Evolutionary conservation across 2,113 vertebrate species (phyloP), one percentile per base, ranked within the genome.

Genomic region (Psittacula cyanocephala): DNA sequence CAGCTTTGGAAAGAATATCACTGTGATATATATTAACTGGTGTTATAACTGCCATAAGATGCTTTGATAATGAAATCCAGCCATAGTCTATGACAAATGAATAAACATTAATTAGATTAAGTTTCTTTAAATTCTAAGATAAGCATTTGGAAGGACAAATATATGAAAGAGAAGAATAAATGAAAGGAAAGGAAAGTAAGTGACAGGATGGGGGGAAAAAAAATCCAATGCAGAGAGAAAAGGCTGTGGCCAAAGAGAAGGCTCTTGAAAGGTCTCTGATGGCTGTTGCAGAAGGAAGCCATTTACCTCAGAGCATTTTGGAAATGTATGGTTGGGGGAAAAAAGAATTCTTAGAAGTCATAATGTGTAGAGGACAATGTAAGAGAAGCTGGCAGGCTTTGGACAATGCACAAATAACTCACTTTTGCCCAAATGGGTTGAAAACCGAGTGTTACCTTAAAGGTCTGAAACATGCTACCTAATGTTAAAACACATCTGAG

Each of bases 221-320:
- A 31, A n/a, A 27, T 37, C 37, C 37, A 37, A 37, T 37, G 0
- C 29, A 29, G 20, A 60, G 25, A 46, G 20, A 41, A 80, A 94
- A 80, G 7, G 6, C 31, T 68, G 31, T 72, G 44, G 47, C 39
- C 3, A 6, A 72, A 64, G 19, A 52, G 16, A 59, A 78, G 9
- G 33, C 46, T 69, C n/a, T 79, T 69, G 31, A 68, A 92, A 90
- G 17, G 27, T 69, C 59, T 81, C n/a, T 86, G 57, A 76, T 47
- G 18, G 41, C 14, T 91, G 5, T 37, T 89, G 60, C 16, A 67
- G 53, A 69, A 74, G 80, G 55, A 76, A 44, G 49, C 17, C 75
- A 62, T 91, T 94, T 89, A 93, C 41, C 20, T 69, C 35, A 78
- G 57, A 81, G 17, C 53, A 65, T 47, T 96, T 86, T 91, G 80